A percentile compares a stretch with the other conserved stretches of the same genome.
These are phyloP conservation scores for Malthinus flaveolus DNA, from an alignment of 2,888 invertebrate genomes.

Conservation along the genomic window DNA sequence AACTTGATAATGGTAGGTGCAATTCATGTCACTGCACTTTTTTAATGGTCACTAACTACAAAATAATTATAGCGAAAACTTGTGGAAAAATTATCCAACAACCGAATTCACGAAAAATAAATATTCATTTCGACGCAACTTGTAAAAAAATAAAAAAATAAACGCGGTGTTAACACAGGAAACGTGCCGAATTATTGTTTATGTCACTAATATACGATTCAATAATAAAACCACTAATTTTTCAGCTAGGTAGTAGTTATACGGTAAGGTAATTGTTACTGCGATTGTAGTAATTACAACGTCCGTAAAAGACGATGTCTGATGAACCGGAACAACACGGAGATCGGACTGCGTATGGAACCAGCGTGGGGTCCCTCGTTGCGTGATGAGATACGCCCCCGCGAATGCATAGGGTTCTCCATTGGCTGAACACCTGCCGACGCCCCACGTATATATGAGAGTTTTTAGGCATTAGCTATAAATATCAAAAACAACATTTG, in stretches of 20 bases:
- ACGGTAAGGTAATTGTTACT: conserved; percentile 43
- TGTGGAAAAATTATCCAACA: conserved; percentile 12
- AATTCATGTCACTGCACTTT: conserved; percentile 45
- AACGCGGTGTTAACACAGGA: conserved; percentile 12
- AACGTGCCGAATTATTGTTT: conserved; percentile 31
- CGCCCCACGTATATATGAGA: conserved; percentile 35
- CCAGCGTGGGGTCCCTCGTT: conserved; percentile 38
- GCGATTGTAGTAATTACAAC: conserved; percentile 40
- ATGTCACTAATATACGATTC: conserved; percentile 43
- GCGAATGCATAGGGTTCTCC: conserved; percentile 34
- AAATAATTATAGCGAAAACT: conserved; percentile 19
- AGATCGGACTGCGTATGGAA: conserved; percentile 38
- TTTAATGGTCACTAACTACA: conserved; percentile 19
- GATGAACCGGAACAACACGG: conserved; percentile 45
- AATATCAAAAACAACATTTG: conserved; percentile 4
- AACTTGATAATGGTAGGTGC: conserved; percentile 52
- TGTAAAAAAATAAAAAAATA: conserved; percentile 1
- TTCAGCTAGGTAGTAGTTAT: conserved; percentile 46
- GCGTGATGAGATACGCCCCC: conserved; percentile 37
- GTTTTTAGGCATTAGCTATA: conserved; percentile 8
- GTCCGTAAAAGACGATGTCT: conserved; percentile 31
- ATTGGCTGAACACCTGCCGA: conserved; percentile 41
- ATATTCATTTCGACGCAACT: conserved; percentile 18
- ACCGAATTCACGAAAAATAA: conserved; percentile 12
- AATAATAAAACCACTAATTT: conserved; percentile 46